Evolutionary conservation across 1,140 invertebrate species (phyloP).

Genomic region (Gonioctena quinquepunctata): DNA sequence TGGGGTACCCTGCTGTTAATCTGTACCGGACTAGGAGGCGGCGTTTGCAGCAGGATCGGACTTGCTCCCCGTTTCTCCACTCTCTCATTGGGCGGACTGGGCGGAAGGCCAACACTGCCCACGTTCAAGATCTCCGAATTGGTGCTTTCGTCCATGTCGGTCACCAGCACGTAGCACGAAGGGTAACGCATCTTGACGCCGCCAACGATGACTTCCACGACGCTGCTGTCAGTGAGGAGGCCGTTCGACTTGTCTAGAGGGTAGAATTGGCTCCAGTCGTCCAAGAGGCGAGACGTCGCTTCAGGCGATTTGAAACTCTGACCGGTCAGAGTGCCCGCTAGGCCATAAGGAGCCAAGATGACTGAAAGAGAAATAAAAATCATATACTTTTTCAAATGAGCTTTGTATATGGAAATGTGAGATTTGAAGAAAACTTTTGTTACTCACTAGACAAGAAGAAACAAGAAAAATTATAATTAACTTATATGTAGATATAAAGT

Average conservation of each 20-base stretch:
- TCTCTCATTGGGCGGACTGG: not conserved
- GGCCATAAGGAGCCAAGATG: conserved; percentile 91
- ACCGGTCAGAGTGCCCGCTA: conserved; percentile 89
- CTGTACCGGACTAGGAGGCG: conserved; percentile 56
- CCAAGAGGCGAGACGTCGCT: conserved; percentile 77
- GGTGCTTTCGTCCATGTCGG: conserved; percentile 77
- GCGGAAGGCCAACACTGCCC: not conserved
- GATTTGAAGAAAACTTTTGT: too few species aligned
- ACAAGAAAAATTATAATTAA: too few species aligned
- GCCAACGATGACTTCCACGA: conserved; percentile 71
- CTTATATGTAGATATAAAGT: too few species aligned
- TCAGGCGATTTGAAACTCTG: conserved; percentile 77
- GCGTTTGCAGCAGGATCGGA: conserved; percentile 39
- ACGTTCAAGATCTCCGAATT: conserved; percentile 30
- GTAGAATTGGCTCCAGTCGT: conserved; percentile 95
- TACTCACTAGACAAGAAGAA: not conserved
- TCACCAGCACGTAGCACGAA: conserved; percentile 88
- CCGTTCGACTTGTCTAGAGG: conserved; percentile 70
- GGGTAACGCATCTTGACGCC: conserved; percentile 94
- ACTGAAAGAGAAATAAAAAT: conserved; percentile 63
- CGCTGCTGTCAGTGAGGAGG: conserved; percentile 41
- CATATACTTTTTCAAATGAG: too few species aligned
- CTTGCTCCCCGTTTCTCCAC: conserved; percentile 16
- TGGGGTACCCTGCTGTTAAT: conserved; percentile 58
- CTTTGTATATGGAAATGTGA: too few species aligned